Evolutionary conservation across 2,888 invertebrate species (phyloP).

Genomic region (Xylota sylvarum): DNA sequence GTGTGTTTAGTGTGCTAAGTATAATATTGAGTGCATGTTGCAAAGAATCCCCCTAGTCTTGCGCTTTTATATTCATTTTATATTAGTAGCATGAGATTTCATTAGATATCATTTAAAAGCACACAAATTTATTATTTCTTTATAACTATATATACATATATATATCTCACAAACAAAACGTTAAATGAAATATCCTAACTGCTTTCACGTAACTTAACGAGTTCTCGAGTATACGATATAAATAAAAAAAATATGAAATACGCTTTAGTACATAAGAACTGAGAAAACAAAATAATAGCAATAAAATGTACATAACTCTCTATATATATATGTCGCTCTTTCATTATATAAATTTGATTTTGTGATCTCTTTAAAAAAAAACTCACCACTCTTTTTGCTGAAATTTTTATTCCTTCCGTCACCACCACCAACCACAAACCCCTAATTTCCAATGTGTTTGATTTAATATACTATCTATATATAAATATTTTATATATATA

Average conservation of each 20-base stretch:
- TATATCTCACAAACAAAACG: slow-evolving; percentile 54
- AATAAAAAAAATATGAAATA: slow-evolving; percentile 31
- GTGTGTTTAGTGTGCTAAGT: slow-evolving; percentile 34
- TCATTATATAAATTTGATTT: slow-evolving; percentile 64
- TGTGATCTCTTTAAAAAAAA: slow-evolving; percentile 57
- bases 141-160: slow-evolving; percentile 4
- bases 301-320: slow-evolving; percentile 61
- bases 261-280: slow-evolving; percentile 64
- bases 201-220: slow-evolving; percentile 69
- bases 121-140: slow-evolving; percentile 41
- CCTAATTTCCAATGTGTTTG: slow-evolving; percentile 54
- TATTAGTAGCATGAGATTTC: slow-evolving; percentile 58
- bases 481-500: slow-evolving; percentile 41
- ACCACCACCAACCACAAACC: slow-evolving; percentile 60
- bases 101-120: slow-evolving; percentile 53
- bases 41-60: slow-evolving; percentile 15
- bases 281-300: slow-evolving; percentile 23
- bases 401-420: slow-evolving; percentile 66
- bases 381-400: slow-evolving; percentile 66
- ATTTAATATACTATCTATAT: slow-evolving; percentile 31
- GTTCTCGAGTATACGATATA: slow-evolving; percentile 31
- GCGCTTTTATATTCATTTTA: slow-evolving; percentile 44
- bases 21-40: slow-evolving; percentile 52
- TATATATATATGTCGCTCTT: slow-evolving; percentile 43
- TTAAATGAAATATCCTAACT: slow-evolving; percentile 71